Base-by-base conservation (phyloP, 2,888 invertebrate species). In the Noctua fimbriata region DNA sequence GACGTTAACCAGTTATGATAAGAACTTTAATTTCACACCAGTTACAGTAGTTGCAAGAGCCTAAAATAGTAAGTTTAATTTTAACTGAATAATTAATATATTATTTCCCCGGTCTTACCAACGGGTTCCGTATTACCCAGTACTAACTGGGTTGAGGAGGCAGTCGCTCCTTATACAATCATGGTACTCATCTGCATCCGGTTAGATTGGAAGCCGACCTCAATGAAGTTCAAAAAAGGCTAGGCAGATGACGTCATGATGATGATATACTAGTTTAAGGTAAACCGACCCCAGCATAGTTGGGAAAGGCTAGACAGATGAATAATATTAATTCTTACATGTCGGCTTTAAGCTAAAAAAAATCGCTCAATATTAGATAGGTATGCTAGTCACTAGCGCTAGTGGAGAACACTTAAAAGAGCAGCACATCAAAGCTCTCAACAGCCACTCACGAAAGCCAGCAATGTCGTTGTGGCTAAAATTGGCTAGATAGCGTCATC, bases 1-100 rank as follows among this genome's bases (percentile, higher is more conserved):
- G 93, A 87, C 92, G 85, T 72, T 52, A 86, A 86, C 87, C 87
- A 69, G 87, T 86, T 84, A 79, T 85, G 84, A 87, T 85, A 84
- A 83, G 74, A 82, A 82, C 81, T 85, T 85, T 85, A 87, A 89
- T 88, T 87, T 89, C 70, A 83, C 86, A 85, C 83, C 66, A 77
- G 28, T 55, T 28, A 75, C 77, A 74, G 73, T 79, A 74, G 73
- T 79, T 77, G 76, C 49, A 49, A 36, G 7, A 24, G 41, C 72
- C 82, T 79, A 84, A 87, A 77, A 83, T 78, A 78, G 79, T 63
- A 73, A 65, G 28, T 69, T 36, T 52, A 47, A 58, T 73, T 16
- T 44, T 52, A 72, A 76, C n/a, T 60, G 32, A 44, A 71, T 32
- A 81, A 63, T 21, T 81, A 14, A 16, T 18, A 44, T 44, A 14